These are phyloP conservation scores for Tachycineta bicolor DNA, from an alignment of 2,113 vertebrate genomes.

Conservation along the genomic window DNA sequence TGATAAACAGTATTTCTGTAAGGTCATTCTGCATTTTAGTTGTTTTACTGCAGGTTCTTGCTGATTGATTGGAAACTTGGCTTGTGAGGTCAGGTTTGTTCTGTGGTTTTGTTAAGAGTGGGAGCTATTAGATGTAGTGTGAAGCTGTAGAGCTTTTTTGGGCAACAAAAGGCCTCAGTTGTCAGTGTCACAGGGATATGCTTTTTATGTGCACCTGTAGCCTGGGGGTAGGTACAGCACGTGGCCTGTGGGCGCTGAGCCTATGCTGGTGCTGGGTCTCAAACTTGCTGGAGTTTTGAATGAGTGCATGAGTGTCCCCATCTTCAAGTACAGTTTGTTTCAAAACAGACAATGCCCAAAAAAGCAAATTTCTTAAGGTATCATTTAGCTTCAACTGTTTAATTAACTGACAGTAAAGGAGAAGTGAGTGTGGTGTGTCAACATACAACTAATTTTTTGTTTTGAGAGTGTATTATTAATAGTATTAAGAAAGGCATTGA, in stretches of 20 bases:
- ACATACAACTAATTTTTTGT: not conserved
- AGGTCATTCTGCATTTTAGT: not conserved
- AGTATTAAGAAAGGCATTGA: not conserved
- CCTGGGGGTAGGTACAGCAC: not conserved
- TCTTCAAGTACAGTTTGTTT: constrained; percentile 21
- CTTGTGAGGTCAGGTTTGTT: not conserved
- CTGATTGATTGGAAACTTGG: not conserved
- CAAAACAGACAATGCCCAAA: not conserved
- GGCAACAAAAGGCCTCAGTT: not conserved
- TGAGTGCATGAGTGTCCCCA: not conserved
- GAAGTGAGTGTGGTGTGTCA: not conserved
- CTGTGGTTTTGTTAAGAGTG: not conserved
- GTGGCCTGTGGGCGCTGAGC: not conserved
- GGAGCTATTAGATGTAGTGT: not conserved
- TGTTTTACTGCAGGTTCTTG: not conserved
- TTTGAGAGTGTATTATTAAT: not conserved
- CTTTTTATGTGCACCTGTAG: not conserved
- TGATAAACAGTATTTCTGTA: not conserved
- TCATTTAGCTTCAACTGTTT: not conserved
- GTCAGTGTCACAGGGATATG: not conserved
- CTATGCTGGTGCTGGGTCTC: not conserved
- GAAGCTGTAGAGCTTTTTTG: not conserved
- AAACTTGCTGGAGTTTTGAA: not conserved
- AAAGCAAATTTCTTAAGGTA: not conserved
- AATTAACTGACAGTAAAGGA: not conserved